Evolutionary conservation across 1,140 invertebrate species (phyloP).

Genomic region (Trinorchestia longiramus): DNA sequence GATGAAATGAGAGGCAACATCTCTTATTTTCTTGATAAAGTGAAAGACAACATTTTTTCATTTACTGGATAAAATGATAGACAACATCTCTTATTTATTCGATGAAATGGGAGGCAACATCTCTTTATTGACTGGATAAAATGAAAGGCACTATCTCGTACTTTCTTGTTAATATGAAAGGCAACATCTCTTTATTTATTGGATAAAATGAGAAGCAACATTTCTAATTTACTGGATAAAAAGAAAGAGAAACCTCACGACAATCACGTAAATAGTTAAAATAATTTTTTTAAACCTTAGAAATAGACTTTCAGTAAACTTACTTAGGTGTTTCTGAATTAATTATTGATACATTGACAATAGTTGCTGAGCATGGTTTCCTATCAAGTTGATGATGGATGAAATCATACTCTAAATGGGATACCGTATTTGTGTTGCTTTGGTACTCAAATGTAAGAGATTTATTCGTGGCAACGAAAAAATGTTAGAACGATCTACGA

Average conservation of each 20-base stretch:
- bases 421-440: not conserved
- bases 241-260: not conserved
- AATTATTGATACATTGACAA: not conserved
- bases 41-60: too few species aligned
- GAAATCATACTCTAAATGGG: not conserved
- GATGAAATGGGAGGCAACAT: too few species aligned
- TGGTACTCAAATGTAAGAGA: not conserved
- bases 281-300: not conserved
- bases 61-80: too few species aligned
- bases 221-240: not conserved
- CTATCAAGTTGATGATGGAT: not conserved
- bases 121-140: too few species aligned
- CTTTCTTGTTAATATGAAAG: too few species aligned
- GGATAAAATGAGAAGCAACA: not conserved
- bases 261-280: not conserved
- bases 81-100: too few species aligned
- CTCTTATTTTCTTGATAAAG: too few species aligned
- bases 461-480: not conserved
- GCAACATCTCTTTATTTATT: too few species aligned
- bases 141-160: too few species aligned
- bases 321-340: not conserved
- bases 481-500: too few species aligned
- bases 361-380: too few species aligned
- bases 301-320: not conserved
- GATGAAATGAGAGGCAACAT: too few species aligned